Percentiles rank a stretch among this genome's conserved stretches.
Conservation (phyloP, 2,797 vertebrate species). For the Philypnodon macrostomus region DNA sequence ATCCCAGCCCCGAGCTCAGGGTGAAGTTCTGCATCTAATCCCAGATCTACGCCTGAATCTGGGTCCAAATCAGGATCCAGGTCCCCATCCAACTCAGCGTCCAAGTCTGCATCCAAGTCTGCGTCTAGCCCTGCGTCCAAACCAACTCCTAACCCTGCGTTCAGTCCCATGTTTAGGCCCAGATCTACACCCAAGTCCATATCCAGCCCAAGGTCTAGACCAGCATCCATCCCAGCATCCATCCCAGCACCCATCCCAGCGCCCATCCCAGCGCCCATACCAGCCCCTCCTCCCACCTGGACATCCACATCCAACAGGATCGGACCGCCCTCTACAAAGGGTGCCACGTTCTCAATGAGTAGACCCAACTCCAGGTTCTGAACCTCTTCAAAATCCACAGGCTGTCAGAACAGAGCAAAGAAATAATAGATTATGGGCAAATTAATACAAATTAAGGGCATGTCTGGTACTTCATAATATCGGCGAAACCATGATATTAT, state of each 20-base stretch:
- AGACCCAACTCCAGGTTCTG: conserved; percentile 79
- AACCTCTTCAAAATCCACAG: conserved; percentile 86
- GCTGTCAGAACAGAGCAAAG: conserved; percentile 48
- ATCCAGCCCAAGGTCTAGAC: background rate
- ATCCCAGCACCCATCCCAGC: conserved; percentile 44
- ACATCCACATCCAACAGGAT: conserved; percentile 39
- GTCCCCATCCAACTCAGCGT: background rate
- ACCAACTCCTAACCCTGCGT: background rate
- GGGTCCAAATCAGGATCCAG: background rate
- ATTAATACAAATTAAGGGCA: no score
- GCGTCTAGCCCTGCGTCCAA: background rate
- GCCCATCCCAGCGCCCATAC: conserved; percentile 48
- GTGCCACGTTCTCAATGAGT: conserved; percentile 84
- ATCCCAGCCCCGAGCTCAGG: background rate
- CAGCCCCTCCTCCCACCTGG: conserved; percentile 59
- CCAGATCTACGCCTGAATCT: background rate
- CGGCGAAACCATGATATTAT: no score
- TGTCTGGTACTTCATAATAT: no score
- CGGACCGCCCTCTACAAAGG: conserved; percentile 77
- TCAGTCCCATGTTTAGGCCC: background rate
- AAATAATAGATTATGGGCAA: no score
- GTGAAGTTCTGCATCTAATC: background rate
- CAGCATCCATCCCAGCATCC: background rate
- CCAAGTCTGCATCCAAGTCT: background rate
- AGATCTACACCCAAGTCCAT: fast-evolving